Conservation (phyloP, 2,113 vertebrate species). For the Dipodomys merriami region DNA sequence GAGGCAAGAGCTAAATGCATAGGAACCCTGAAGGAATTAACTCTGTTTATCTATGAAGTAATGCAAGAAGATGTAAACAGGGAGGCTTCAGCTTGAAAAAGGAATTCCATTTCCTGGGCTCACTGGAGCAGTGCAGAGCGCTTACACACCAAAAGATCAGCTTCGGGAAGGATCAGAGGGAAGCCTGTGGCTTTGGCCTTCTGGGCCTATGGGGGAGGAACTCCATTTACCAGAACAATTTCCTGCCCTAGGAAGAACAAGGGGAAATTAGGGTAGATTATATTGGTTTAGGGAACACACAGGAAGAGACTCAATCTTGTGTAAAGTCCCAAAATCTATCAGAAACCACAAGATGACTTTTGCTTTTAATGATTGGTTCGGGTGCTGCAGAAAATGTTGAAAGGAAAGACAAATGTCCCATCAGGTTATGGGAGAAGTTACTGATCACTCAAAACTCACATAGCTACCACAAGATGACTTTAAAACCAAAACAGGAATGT, state of each 20-base stretch:
- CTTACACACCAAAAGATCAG: background rate
- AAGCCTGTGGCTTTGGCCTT: background rate
- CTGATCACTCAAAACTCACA: too few species aligned
- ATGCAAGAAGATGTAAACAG: constrained; percentile 56
- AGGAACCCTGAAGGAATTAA: constrained; percentile 59
- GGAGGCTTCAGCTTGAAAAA: constrained; percentile 45
- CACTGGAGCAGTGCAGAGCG: constrained; percentile 46
- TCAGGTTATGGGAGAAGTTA: background rate
- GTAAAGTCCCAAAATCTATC: constrained; percentile 49
- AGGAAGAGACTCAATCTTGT: constrained; percentile 4
- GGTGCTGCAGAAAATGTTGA: constrained; percentile 13
- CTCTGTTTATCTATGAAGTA: constrained; percentile 52
- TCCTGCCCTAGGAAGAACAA: constrained; percentile 48
- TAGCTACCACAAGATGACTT: background rate
- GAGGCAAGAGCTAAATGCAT: constrained; percentile 29
- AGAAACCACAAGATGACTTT: constrained; percentile 29
- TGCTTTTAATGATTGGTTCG: constrained; percentile 43
- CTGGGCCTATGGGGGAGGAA: background rate
- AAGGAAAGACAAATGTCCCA: background rate
- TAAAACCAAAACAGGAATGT: background rate
- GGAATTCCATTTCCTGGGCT: constrained; percentile 69
- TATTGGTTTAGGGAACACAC: background rate
- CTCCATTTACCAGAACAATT: constrained; percentile 34
- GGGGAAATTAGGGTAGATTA: background rate
- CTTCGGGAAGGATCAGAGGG: constrained; percentile 3